These are phyloP conservation scores for Athene noctua DNA, from an alignment of 2,113 vertebrate genomes.

Conservation along the genomic window DNA sequence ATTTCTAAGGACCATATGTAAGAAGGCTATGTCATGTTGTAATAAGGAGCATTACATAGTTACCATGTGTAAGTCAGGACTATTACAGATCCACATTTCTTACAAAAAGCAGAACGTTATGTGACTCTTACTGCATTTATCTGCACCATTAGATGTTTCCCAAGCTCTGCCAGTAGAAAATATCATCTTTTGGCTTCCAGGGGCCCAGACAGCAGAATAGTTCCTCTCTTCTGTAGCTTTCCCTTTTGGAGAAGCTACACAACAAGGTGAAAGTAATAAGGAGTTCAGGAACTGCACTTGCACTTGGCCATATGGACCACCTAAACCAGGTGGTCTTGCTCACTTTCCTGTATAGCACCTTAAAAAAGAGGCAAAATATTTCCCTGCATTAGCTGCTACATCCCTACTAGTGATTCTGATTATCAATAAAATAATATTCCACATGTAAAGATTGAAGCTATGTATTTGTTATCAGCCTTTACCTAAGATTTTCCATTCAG, in stretches of 20 bases:
- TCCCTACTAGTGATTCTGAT: not conserved
- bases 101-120: not conserved
- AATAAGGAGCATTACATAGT: not conserved
- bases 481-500: not conserved
- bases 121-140: not conserved
- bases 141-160: not conserved
- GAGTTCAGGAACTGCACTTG: not conserved
- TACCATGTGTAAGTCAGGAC: not conserved
- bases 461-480: not conserved
- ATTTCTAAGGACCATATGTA: not conserved
- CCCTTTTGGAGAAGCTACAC: not conserved
- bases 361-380: not conserved
- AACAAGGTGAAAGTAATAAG: not conserved
- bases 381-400: not conserved
- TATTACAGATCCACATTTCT: not conserved
- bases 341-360: not conserved
- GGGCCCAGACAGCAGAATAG: not conserved
- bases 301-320: not conserved
- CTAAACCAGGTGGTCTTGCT: rapidly evolving
- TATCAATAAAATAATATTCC: not conserved
- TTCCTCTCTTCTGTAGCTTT: not conserved
- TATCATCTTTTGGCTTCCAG: not conserved
- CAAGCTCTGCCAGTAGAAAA: not conserved
- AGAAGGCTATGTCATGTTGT: not conserved
- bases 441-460: not conserved